Evolutionary conservation across 2,888 invertebrate species (phyloP).

Genomic region (Rugalucina vietnamica): DNA sequence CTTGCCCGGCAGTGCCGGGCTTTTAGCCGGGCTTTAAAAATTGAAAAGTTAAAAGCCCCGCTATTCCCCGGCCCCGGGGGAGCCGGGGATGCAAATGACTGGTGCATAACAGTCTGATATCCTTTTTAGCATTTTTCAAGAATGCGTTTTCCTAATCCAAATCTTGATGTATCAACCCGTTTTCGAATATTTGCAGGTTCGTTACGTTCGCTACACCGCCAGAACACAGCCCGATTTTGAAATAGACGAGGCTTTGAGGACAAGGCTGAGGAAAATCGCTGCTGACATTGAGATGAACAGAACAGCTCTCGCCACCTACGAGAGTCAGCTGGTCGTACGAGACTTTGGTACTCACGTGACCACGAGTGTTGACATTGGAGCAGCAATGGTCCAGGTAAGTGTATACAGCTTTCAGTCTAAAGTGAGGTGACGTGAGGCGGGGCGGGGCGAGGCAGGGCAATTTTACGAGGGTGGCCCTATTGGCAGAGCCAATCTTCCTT

Average conservation of each 20-base stretch:
- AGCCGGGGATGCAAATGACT: not conserved
- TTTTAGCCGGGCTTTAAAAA: not conserved
- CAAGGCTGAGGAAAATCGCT: conserved; percentile 67
- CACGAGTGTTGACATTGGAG: conserved; percentile 69
- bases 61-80: not conserved
- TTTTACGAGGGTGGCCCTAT: too few species aligned
- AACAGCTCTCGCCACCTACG: conserved; percentile 64
- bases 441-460: too few species aligned
- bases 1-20: not conserved
- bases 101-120: not conserved
- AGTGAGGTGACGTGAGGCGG: not conserved
- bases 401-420: too few species aligned
- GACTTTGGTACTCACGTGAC: conserved; percentile 76
- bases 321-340: conserved; percentile 71
- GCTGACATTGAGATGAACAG: conserved; percentile 57
- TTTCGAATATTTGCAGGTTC: conserved; percentile 34
- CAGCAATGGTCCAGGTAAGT: conserved; percentile 52
- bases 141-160: not conserved
- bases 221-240: conserved; percentile 41
- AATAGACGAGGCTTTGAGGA: conserved; percentile 1
- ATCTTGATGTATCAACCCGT: not conserved
- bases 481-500: too few species aligned
- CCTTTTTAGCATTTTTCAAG: not conserved
- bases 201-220: conserved; percentile 68
- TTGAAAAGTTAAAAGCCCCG: too few species aligned